phyloP scores from a whole-genome alignment of 2,797 vertebrate genomes.

The Tapirus indicus region DNA sequence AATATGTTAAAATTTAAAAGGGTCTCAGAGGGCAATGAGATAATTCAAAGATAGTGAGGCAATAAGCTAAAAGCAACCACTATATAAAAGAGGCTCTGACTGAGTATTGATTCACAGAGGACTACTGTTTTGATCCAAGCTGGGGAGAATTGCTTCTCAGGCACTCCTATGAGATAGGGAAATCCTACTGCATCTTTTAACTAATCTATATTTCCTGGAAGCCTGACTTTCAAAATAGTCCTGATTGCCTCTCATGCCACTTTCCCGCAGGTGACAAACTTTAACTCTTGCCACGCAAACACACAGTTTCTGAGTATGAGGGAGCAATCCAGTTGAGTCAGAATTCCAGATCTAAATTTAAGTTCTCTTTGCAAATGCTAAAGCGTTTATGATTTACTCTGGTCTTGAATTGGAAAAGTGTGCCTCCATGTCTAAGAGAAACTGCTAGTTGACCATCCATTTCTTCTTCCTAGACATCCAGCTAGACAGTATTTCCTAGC shows the following conservation, averaged over 20 bases:
- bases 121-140: not conserved
- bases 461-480: not conserved
- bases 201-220: slow-evolving; percentile 58
- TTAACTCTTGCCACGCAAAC: slow-evolving; percentile 9
- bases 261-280: slow-evolving; percentile 2
- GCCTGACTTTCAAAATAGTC: slow-evolving; percentile 38
- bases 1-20: slow-evolving; percentile 62
- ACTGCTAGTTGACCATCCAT: not conserved
- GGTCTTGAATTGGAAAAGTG: slow-evolving; percentile 2
- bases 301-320: not conserved
- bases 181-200: not conserved
- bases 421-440: slow-evolving; percentile 20
- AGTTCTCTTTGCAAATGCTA: slow-evolving; percentile 47
- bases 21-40: not conserved
- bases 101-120: slow-evolving; percentile 13
- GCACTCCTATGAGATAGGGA: not conserved
- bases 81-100: not conserved
- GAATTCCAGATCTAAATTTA: slow-evolving; percentile 51
- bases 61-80: slow-evolving; percentile 48
- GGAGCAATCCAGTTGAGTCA: not conserved
- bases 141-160: not conserved
- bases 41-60: slow-evolving; percentile 55
- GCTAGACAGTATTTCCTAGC: not conserved
- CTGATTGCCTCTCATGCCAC: not conserved
- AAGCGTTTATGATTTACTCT: slow-evolving; percentile 5